Evolutionary conservation across 2,888 invertebrate species (phyloP).

Genomic region (Tridacna crocea): DNA sequence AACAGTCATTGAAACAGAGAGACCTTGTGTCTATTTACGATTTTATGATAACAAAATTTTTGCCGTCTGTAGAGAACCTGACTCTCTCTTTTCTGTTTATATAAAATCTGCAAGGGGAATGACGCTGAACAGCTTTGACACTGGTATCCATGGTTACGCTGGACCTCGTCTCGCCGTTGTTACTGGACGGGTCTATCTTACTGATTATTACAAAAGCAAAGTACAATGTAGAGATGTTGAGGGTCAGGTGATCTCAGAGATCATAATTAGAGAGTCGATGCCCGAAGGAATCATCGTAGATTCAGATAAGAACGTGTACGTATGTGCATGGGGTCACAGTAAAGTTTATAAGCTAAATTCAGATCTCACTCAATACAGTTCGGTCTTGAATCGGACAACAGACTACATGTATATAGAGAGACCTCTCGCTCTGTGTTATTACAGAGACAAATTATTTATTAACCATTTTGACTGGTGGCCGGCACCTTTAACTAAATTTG

Average conservation of each 20-base stretch:
- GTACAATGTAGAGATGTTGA: slow-evolving; percentile 2
- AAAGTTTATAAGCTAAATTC: background rate
- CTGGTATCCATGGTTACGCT: background rate
- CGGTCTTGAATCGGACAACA: background rate
- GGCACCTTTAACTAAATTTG: background rate
- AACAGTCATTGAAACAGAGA: background rate
- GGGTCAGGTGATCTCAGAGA: background rate
- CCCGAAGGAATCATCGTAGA: background rate
- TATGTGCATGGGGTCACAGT: background rate
- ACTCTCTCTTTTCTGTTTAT: background rate
- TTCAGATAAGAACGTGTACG: background rate
- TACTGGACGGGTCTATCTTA: background rate
- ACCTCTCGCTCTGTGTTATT: background rate
- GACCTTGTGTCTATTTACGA: background rate
- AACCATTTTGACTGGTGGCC: background rate
- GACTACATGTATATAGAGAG: background rate
- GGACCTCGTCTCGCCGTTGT: background rate
- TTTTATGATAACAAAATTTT: background rate
- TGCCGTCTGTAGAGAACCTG: background rate
- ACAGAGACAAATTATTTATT: background rate
- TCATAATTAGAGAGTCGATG: background rate
- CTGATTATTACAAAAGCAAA: background rate
- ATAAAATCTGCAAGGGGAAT: background rate
- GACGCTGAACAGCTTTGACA: background rate
- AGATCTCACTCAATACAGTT: background rate